These are phyloP conservation scores for Zaprionus camerounensis DNA, from an alignment of 1,140 invertebrate species.

Conservation along the genomic window DNA sequence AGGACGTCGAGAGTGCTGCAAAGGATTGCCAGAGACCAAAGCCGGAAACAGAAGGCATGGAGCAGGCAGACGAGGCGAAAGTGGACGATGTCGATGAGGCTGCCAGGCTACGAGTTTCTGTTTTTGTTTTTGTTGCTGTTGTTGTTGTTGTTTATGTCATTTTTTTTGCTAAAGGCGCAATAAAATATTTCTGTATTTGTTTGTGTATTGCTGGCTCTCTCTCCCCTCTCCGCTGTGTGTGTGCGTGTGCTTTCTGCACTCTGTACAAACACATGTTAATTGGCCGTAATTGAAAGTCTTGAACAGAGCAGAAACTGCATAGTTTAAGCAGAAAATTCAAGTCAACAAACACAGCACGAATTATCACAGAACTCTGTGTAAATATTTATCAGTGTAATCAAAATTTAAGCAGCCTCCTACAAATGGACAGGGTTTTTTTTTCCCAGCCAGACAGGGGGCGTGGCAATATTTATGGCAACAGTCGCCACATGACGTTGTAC, in stretches of 20 bases:
- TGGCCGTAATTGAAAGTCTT: slow-evolving; percentile 80
- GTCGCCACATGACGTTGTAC: slow-evolving; percentile 77
- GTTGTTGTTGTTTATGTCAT: slow-evolving; percentile 43
- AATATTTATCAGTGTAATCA: slow-evolving; percentile 72
- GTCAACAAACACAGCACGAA: slow-evolving; percentile 48
- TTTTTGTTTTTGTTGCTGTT: not conserved
- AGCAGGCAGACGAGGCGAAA: not conserved
- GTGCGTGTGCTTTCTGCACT: slow-evolving; percentile 63
- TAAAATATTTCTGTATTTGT: slow-evolving; percentile 79
- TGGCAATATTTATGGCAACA: slow-evolving; percentile 77
- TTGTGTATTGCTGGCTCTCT: slow-evolving; percentile 48
- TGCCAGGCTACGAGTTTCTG: not conserved
- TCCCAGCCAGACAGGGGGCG: not conserved
- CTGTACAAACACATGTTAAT: slow-evolving; percentile 82
- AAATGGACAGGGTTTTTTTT: not conserved
- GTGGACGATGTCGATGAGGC: slow-evolving; percentile 13
- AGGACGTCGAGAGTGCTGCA: slow-evolving; percentile 52
- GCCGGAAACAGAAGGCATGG: not conserved
- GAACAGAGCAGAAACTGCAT: slow-evolving; percentile 59
- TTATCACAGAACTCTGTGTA: slow-evolving; percentile 72
- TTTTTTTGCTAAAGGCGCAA: slow-evolving; percentile 60
- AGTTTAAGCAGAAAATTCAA: slow-evolving; percentile 62
- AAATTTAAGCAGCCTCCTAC: slow-evolving; percentile 62
- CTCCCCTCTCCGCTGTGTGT: slow-evolving; percentile 15
- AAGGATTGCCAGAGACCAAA: slow-evolving; percentile 59